Conservation (phyloP, 1,140 invertebrate species). For the Drosophila asahinai region DNA sequence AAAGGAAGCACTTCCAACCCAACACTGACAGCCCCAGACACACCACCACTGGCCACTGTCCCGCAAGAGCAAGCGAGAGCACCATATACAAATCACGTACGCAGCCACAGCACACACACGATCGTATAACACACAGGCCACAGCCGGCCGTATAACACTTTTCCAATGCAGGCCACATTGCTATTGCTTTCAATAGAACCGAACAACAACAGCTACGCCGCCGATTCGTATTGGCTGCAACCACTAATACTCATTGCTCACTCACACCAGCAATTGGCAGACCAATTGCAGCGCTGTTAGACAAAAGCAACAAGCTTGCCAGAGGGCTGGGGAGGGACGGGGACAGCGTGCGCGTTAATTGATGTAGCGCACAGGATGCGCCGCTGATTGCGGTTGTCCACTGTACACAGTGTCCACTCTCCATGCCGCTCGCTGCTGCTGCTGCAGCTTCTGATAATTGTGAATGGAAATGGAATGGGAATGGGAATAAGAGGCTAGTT, state of each 20-base stretch:
- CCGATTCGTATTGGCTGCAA: conserved; percentile 81
- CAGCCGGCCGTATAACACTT: conserved; percentile 69
- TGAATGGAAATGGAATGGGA: conserved; percentile 43
- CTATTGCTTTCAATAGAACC: conserved; percentile 75
- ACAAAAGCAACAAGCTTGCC: conserved; percentile 43
- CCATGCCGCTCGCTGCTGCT: background rate
- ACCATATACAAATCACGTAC: conserved; percentile 69
- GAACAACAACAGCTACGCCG: conserved; percentile 42
- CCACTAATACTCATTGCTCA: conserved; percentile 78
- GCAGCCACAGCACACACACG: conserved; percentile 20
- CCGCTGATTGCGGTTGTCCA: conserved; percentile 50
- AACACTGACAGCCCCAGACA: background rate
- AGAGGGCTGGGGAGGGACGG: background rate
- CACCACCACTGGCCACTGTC: background rate
- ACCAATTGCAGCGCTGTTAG: conserved; percentile 80
- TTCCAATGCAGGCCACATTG: conserved; percentile 58
- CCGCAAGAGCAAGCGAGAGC: conserved; percentile 54
- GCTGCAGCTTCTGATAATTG: conserved; percentile 36
- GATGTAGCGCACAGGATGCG: conserved; percentile 68
- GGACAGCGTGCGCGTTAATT: conserved; percentile 57
- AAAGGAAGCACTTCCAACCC: conserved; percentile 37
- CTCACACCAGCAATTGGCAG: conserved; percentile 72
- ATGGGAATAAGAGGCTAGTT: conserved; percentile 15
- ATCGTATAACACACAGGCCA: conserved; percentile 60
- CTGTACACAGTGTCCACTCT: conserved; percentile 15